Evolutionary conservation across 2,888 invertebrate species (phyloP).

Genomic region (Drosophila silvestris): DNA sequence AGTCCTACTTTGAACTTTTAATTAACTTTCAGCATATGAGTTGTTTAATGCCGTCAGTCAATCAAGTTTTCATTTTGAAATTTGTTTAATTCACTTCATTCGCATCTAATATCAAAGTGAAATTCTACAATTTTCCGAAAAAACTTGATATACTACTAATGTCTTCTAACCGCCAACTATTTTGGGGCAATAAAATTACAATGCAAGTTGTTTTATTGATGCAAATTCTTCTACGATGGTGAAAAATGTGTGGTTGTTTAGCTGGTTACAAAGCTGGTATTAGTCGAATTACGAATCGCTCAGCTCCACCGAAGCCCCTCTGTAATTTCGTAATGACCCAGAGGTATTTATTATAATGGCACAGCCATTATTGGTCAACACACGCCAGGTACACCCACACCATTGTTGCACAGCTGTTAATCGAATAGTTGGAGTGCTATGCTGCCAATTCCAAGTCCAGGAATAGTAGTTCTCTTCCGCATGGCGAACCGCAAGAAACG

Average conservation of each 20-base stretch:
- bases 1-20: neutral
- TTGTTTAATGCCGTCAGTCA: neutral
- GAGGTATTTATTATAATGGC: slow-evolving; percentile 51
- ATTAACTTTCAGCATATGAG: neutral
- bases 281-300: slow-evolving; percentile 13
- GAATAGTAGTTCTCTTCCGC: slow-evolving; percentile 42
- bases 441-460: neutral
- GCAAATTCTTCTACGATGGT: slow-evolving; percentile 42
- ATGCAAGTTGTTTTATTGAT: slow-evolving; percentile 38
- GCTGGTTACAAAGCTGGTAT: slow-evolving; percentile 7
- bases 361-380: slow-evolving; percentile 52
- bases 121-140: neutral
- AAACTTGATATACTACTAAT: neutral
- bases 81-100: neutral
- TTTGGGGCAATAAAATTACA: slow-evolving; percentile 24
- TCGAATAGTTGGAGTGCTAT: slow-evolving; percentile 34
- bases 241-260: slow-evolving; percentile 39
- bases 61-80: neutral
- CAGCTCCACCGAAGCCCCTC: slow-evolving; percentile 4
- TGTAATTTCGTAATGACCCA: slow-evolving; percentile 37
- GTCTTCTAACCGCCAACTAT: slow-evolving; percentile 22
- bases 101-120: slow-evolving; percentile 12
- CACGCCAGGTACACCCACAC: slow-evolving; percentile 14
- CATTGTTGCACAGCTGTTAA: slow-evolving; percentile 17
- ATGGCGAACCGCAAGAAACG: slow-evolving; percentile 40